phyloP scores from a whole-genome alignment of 2,797 vertebrate species.

The Lithobates sylvaticus region DNA sequence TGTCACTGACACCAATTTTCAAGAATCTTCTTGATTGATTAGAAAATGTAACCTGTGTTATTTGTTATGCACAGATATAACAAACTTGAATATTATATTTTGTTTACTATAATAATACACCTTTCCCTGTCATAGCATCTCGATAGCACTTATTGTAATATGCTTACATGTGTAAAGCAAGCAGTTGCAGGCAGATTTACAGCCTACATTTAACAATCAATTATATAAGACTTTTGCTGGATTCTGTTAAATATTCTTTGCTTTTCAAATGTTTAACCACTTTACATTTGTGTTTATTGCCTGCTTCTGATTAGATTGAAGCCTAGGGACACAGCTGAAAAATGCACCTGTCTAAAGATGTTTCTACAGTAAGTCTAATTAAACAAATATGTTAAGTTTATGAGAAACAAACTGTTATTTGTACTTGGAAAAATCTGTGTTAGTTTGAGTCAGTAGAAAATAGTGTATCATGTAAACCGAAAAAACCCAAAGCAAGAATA shows the following conservation, averaged over 20 bases:
- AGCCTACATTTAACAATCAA: background rate
- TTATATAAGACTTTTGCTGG: slow-evolving; percentile 8
- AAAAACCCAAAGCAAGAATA: slow-evolving; percentile 26
- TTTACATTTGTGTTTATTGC: slow-evolving; percentile 38
- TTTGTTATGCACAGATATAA: no score
- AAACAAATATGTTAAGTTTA: slow-evolving; percentile 52
- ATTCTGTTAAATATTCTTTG: slow-evolving; percentile 23
- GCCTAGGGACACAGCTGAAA: slow-evolving; percentile 39
- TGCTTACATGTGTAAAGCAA: slow-evolving; percentile 12
- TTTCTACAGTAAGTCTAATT: slow-evolving; percentile 38
- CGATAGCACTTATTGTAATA: background rate
- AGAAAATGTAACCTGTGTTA: no score
- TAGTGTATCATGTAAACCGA: background rate
- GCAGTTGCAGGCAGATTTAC: background rate
- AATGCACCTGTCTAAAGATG: slow-evolving; percentile 43
- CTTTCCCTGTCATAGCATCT: background rate
- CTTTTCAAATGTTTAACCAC: slow-evolving; percentile 38
- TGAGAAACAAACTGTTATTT: slow-evolving; percentile 34
- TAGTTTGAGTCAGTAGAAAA: background rate
- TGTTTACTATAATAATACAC: background rate
- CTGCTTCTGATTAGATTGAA: slow-evolving; percentile 38
- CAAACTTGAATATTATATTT: background rate
- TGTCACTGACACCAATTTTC: no score
- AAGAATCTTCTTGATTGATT: no score
- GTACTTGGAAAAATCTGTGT: slow-evolving; percentile 12